These are phyloP conservation scores for Tympanoctomys barrerae DNA, from an alignment of 2,797 vertebrate genomes.

Conservation along the genomic window DNA sequence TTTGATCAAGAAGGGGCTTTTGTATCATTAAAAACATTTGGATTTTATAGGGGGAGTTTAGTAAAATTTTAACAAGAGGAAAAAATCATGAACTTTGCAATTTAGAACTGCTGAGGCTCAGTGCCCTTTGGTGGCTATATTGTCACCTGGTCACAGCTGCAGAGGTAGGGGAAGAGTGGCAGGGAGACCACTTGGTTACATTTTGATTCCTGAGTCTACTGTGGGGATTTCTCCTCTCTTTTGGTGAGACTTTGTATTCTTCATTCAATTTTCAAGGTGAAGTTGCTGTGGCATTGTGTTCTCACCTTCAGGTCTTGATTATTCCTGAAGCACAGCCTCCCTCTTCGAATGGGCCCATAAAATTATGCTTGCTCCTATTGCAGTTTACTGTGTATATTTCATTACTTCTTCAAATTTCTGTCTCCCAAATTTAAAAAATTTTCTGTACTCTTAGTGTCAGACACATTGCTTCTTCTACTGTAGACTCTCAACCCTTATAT, in stretches of 20 bases:
- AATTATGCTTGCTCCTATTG: background rate
- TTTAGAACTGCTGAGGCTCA: background rate
- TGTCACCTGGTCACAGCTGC: background rate
- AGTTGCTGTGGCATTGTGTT: background rate
- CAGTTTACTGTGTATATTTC: background rate
- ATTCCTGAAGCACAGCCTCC: background rate
- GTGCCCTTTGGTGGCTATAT: background rate
- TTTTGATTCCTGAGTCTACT: background rate
- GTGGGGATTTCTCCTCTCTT: background rate
- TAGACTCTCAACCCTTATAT: background rate
- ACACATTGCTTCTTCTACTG: background rate
- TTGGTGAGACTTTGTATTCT: background rate
- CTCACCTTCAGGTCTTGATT: background rate
- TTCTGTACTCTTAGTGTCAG: background rate
- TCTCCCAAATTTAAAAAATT: background rate
- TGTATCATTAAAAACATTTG: background rate
- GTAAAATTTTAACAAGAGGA: background rate
- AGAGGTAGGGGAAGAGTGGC: background rate
- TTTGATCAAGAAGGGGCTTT: background rate
- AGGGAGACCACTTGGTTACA: background rate
- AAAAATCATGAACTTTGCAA: background rate
- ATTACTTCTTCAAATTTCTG: slow-evolving; percentile 2
- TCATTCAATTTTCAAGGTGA: background rate
- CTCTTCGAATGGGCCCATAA: background rate
- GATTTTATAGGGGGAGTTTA: background rate